These are phyloP conservation scores for Lithophane socia DNA, from an alignment of 2,888 invertebrate species.

Conservation along the genomic window DNA sequence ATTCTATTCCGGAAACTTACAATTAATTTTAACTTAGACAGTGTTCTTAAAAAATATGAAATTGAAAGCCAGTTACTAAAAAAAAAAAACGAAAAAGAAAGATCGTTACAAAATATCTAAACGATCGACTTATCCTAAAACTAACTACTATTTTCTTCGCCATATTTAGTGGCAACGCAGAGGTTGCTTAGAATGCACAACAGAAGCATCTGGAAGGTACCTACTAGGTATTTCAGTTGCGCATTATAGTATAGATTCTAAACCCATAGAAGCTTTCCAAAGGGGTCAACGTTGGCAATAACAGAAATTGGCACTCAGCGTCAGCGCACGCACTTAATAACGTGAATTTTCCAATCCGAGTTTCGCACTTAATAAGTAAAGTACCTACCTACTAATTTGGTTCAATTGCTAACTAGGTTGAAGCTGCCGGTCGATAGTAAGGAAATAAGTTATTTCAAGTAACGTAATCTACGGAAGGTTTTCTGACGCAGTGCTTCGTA, in stretches of 20 bases:
- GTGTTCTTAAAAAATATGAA: no score
- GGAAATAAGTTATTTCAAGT: neutral
- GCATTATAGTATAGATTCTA: no score
- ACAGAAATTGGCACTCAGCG: neutral
- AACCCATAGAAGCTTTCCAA: neutral
- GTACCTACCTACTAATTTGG: neutral
- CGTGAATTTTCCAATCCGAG: neutral
- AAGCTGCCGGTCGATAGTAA: slow-evolving; percentile 26
- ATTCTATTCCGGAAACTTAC: no score
- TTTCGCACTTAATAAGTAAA: no score
- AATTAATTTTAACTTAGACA: no score
- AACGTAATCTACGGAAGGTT: slow-evolving; percentile 24
- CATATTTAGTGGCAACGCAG: neutral
- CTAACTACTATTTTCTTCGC: neutral
- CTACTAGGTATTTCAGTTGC: no score
- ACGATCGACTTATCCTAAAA: no score
- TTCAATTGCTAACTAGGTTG: slow-evolving; percentile 41
- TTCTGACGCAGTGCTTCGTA: slow-evolving; percentile 9
- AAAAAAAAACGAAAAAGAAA: neutral
- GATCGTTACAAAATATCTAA: no score
- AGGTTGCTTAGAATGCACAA: neutral
- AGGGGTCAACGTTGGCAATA: neutral
- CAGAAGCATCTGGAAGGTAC: no score
- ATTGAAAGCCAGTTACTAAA: no score
- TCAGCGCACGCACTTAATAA: no score